Conservation (phyloP, 2,888 invertebrate genomes). For the Caenorhabditis afra region DNA sequence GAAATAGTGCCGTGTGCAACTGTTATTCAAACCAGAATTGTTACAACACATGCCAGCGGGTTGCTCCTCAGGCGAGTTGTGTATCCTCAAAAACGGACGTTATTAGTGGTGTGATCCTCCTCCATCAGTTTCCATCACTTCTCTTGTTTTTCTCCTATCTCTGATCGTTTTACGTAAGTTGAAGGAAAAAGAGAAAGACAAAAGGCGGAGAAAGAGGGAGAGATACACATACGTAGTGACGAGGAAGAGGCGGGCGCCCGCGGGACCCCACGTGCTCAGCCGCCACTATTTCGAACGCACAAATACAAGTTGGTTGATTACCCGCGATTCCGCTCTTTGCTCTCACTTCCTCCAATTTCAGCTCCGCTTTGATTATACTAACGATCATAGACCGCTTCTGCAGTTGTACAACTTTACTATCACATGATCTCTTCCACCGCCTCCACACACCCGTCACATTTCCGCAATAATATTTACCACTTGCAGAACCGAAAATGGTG, state of each 20-base stretch:
- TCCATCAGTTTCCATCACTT: slow-evolving; percentile 43
- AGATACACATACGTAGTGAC: slow-evolving; percentile 22
- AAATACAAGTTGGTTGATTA: slow-evolving; percentile 53
- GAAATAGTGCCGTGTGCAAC: slow-evolving; percentile 24
- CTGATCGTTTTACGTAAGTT: slow-evolving; percentile 54
- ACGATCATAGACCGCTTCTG: slow-evolving; percentile 7
- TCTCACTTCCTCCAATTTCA: slow-evolving; percentile 2
- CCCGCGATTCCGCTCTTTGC: slow-evolving; percentile 25
- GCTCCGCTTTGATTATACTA: not conserved
- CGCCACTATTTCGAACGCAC: slow-evolving; percentile 38
- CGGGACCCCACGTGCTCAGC: slow-evolving; percentile 47
- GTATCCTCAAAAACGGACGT: slow-evolving; percentile 54
- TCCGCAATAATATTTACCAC: slow-evolving; percentile 17
- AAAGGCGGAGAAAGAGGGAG: not conserved
- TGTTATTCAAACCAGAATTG: slow-evolving; percentile 37
- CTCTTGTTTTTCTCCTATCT: slow-evolving; percentile 46
- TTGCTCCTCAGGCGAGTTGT: slow-evolving; percentile 25
- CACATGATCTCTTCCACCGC: not conserved
- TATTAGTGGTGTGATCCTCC: slow-evolving; percentile 57
- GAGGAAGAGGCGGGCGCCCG: slow-evolving; percentile 34
- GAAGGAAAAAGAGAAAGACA: slow-evolving; percentile 31
- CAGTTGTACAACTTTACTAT: slow-evolving; percentile 13
- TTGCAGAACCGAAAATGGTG: slow-evolving; percentile 52
- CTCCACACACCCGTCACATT: not conserved
- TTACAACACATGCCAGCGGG: slow-evolving; percentile 21